Evolutionary conservation across 1,140 invertebrate genomes (phyloP).

Genomic region (Ceratina japonica): DNA sequence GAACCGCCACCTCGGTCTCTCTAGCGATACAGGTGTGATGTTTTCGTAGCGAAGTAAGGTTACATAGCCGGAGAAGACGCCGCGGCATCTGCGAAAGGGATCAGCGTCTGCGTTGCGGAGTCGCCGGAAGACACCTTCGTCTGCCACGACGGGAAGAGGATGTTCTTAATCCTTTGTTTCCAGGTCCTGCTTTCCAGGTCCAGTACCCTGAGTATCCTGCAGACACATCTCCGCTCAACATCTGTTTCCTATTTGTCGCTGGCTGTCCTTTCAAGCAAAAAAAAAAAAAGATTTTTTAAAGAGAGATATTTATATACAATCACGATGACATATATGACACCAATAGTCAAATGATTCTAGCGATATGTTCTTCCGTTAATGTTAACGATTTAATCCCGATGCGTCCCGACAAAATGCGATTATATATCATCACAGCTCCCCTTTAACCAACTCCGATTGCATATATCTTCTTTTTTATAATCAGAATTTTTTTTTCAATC

Average conservation of each 20-base stretch:
- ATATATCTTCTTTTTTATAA: neutral
- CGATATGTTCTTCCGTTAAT: constrained; percentile 45
- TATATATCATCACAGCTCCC: constrained; percentile 49
- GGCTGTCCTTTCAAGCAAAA: constrained; percentile 74
- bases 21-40: constrained; percentile 58
- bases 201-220: constrained; percentile 78
- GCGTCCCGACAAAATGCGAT: constrained; percentile 37
- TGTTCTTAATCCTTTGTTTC: constrained; percentile 79
- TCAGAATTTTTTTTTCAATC: constrained; percentile 10
- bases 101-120: constrained; percentile 40
- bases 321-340: constrained; percentile 49
- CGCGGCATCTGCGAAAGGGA: constrained; percentile 31
- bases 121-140: constrained; percentile 49
- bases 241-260: constrained; percentile 74
- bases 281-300: constrained; percentile 7
- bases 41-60: constrained; percentile 53
- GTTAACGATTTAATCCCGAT: constrained; percentile 38
- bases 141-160: constrained; percentile 47
- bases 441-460: neutral
- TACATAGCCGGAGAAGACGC: constrained; percentile 50
- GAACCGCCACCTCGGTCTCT: constrained; percentile 55
- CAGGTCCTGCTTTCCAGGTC: constrained; percentile 78
- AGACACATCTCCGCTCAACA: constrained; percentile 77
- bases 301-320: constrained; percentile 31
- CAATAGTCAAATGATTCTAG: constrained; percentile 29